Percentiles rank a stretch among this genome's conserved stretches.
phyloP scores from a whole-genome alignment of 1,140 invertebrate genomes.

The Drosophila persimilis region DNA sequence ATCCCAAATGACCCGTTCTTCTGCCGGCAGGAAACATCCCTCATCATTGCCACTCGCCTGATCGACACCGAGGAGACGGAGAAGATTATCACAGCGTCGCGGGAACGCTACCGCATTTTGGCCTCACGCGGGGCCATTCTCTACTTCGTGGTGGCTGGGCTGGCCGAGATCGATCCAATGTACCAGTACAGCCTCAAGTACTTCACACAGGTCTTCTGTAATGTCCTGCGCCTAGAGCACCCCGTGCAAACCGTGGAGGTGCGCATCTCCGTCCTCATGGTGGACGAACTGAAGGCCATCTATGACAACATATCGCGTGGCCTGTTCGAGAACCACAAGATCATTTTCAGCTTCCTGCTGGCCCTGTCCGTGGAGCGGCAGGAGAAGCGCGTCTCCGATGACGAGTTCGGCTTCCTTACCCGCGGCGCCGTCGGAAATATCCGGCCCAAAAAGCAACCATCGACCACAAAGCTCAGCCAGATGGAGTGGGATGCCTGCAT shows the following conservation, averaged over 20 bases:
- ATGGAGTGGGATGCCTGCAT: conserved; percentile 86
- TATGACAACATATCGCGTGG: conserved; percentile 94
- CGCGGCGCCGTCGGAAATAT: conserved; percentile 81
- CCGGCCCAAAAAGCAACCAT: conserved; percentile 43
- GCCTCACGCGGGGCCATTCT: conserved; percentile 94
- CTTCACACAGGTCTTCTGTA: conserved; percentile 92
- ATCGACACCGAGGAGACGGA: conserved; percentile 92
- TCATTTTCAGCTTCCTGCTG: conserved; percentile 93
- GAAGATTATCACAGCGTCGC: conserved; percentile 89
- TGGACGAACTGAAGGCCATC: conserved; percentile 91
- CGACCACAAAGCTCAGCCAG: conserved; percentile 38
- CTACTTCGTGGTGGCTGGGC: conserved; percentile 94
- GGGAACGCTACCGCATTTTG: conserved; percentile 93
- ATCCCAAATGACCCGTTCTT: background rate
- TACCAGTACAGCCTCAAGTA: conserved; percentile 97
- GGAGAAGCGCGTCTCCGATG: conserved; percentile 64
- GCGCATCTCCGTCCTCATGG: conserved; percentile 87
- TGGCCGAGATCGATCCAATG: conserved; percentile 96
- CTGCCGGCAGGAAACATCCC: conserved; percentile 88
- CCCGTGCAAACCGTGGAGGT: conserved; percentile 84
- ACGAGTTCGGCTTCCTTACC: conserved; percentile 60
- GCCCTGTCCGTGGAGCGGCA: conserved; percentile 90
- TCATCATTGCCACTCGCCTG: conserved; percentile 90
- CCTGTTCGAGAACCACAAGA: conserved; percentile 95
- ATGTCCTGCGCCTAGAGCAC: conserved; percentile 88